phyloP scores from a whole-genome alignment of 2,888 invertebrate genomes.

The Lottia scabra region DNA sequence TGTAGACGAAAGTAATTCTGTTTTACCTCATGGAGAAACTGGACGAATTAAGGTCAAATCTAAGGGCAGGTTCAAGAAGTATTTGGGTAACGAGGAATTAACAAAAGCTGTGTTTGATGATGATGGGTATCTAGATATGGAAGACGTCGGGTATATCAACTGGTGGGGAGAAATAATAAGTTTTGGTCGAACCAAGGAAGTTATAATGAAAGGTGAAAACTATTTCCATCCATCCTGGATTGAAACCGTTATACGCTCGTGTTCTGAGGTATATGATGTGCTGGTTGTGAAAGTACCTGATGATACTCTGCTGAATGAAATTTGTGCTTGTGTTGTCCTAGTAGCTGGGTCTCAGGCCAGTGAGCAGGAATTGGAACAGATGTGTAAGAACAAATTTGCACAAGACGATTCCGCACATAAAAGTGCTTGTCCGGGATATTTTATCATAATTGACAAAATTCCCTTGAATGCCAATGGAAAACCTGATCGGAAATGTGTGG shows the following conservation, averaged over 20 bases:
- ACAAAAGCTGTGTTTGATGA: constrained; percentile 11
- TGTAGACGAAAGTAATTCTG: background rate
- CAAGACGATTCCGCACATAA: no score
- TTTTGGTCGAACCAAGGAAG: no score
- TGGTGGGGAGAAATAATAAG: no score
- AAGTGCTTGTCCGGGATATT: no score
- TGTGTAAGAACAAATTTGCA: background rate
- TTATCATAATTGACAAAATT: background rate
- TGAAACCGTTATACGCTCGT: no score
- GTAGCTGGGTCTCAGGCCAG: background rate
- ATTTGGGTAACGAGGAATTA: constrained; percentile 9
- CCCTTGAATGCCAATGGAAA: background rate
- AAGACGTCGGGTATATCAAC: no score
- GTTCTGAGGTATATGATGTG: constrained; percentile 11
- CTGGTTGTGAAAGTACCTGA: constrained; percentile 21
- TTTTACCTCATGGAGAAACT: background rate
- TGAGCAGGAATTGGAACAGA: background rate
- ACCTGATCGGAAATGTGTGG: background rate
- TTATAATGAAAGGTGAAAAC: no score
- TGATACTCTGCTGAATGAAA: constrained; percentile 7
- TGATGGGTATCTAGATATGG: constrained; percentile 16
- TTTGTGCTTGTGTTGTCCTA: constrained; percentile 20
- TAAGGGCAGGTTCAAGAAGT: no score
- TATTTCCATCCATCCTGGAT: no score
- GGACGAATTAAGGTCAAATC: constrained; percentile 11